Evolutionary conservation across 2,888 invertebrate genomes (phyloP).

Genomic region (Tenthredo distinguenda): DNA sequence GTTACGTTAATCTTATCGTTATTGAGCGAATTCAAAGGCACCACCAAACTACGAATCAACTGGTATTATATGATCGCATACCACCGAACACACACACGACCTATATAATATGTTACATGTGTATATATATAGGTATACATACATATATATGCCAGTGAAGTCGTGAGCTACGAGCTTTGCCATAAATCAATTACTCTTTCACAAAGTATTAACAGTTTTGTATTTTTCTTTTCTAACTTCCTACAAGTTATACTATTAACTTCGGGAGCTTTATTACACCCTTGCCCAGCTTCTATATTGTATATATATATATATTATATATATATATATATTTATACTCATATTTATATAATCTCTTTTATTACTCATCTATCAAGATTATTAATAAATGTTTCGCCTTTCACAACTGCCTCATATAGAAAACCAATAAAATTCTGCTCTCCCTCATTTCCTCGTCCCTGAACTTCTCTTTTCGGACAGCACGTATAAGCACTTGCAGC

Average conservation of each 20-base stretch:
- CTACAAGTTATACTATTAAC: neutral
- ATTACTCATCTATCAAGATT: constrained; percentile 4
- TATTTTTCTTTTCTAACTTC: neutral
- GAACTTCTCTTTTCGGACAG: neutral
- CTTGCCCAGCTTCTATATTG: neutral
- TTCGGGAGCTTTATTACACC: neutral
- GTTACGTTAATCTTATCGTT: constrained; percentile 32
- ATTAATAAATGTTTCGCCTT: neutral
- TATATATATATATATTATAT: neutral
- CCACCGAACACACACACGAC: no score
- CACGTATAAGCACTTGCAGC: neutral
- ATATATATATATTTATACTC: neutral
- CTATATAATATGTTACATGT: no score
- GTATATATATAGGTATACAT: no score
- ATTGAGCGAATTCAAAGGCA: constrained; percentile 14
- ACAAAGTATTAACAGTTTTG: neutral
- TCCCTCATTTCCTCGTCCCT: neutral
- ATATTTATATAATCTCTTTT: neutral
- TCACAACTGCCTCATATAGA: neutral
- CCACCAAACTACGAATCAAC: constrained; percentile 23
- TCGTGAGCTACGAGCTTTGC: neutral
- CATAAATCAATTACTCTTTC: neutral
- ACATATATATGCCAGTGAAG: neutral
- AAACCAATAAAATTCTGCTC: constrained; percentile 5
- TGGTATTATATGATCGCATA: neutral